Evolutionary conservation across 2,888 invertebrate species (phyloP), one percentile per base, ranked within the genome.

Genomic region (Pasiphila rectangulata): DNA sequence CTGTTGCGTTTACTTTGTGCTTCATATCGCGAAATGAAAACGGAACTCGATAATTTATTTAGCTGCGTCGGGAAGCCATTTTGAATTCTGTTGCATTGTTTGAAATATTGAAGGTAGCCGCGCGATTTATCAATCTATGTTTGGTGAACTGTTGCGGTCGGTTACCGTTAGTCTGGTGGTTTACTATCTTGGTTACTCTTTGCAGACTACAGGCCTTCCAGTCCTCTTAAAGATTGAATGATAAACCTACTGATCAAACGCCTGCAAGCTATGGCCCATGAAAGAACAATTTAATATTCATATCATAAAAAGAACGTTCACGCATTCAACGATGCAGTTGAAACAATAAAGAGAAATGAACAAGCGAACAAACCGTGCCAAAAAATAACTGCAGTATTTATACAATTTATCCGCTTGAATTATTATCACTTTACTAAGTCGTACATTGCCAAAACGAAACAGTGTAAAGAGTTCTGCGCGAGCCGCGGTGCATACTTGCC

Each of bases 1-100:
- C 72, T 72, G 72, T 72, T 70, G 72, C 70, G 58, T 66, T 69
- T 64, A 69, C 67, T 67, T 66, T 60, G 64, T 63, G 50, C 63
- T 50, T 57, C 52, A 50, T 51, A 52, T 46, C 46, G 48, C 41
- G 50, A 50, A 46, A 50, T 48, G 52, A 46, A 52, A 50, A 42
- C 50, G 41, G 45, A 50, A 50, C 37, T 41, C 37, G 41, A 34
- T 42, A 45, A 37, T 42, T 50, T 41, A 50, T 46, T 50, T 41
- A 41, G 45, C 37, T 46, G 45, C 36, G 45, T 20, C 34, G 37
- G 49, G 49, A 41, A 50, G 45, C 50, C 50, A 50, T 50, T 42
- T 50, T 50, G 50, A 10, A 45, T 50, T 45, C 19, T 25, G 40
- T 30, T 42, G 45, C 41, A 50, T 32, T 50, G 40, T 37, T 40